phyloP scores from a whole-genome alignment of 2,113 vertebrate species.

The Nothocercus nigrocapillus region DNA sequence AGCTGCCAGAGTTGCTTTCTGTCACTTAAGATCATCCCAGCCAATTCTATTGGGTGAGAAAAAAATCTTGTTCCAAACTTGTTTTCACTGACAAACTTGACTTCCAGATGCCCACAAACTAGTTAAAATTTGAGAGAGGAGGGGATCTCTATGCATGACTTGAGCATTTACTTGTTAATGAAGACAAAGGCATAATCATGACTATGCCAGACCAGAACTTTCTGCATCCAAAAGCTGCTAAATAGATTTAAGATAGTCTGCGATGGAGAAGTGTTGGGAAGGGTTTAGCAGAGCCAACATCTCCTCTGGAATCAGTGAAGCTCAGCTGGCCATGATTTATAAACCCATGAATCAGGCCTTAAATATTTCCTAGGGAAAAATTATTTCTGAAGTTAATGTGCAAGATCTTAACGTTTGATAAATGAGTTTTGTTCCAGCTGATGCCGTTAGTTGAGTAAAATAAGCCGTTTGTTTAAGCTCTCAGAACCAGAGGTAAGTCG shows the following conservation, averaged over 20 bases:
- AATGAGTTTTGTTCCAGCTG: neutral
- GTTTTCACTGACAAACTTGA: neutral
- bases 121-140: neutral
- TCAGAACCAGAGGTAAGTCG: neutral
- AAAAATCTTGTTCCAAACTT: neutral
- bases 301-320: neutral
- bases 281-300: neutral
- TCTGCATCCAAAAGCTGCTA: neutral
- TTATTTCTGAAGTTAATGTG: neutral
- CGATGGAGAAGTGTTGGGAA: neutral
- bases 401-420: neutral
- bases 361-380: neutral
- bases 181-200: neutral
- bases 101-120: neutral
- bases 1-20: neutral
- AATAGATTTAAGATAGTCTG: neutral
- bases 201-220: neutral
- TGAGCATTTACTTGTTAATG: neutral
- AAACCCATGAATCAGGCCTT: neutral
- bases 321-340: neutral
- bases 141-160: neutral
- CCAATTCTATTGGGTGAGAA: neutral
- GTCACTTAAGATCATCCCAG: neutral
- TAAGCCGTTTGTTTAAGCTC: neutral
- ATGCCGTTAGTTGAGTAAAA: neutral